Base-by-base conservation (phyloP, 2,888 invertebrate species). In the Eupithecia inturbata region DNA sequence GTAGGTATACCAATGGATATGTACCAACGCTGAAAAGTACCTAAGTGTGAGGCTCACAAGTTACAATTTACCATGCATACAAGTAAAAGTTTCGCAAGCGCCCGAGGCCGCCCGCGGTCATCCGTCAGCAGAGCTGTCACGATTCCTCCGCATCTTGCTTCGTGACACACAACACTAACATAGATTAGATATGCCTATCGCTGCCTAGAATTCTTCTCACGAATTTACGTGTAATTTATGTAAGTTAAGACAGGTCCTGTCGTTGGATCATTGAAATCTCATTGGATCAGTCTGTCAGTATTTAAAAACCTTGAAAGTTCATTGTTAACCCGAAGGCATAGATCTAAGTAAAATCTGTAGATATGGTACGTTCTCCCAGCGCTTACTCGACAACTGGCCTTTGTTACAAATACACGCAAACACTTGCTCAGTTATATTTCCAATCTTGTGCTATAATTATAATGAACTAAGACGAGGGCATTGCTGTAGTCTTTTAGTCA, bases 51-150 rank as follows among this genome's bases (percentile, higher is more conserved):
- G 87, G 82, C 87, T 87, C 84, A 64, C 10, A 66, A 83, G 86
- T 74, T 76, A 77, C 31, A 62, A 33, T 64, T 36, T 33, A 33
- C 3, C n/a, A 90, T 91, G 89, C 87, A 84, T 84, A 86, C 85
- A 85, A 83, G 82, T n/a, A 33, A n/a, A 53, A 12, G 86, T 93
- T 89, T 91, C 87, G 92, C 91, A 93, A 93, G 77, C 83, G 71
- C 81, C 82, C 90, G 92, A 92, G 92, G 92, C 87, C 90, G n/a
- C 2, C 28, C 62, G 62, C 31, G 88, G 85, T 84, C 88, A 84
- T 89, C 89, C 88, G 87, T 85, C 88, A 83, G 87, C 49, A 26
- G 49, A 82, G 85, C 81, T 88, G 88, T 91, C 93, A 91, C 92
- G 92, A 92, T 86, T 87, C 85, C 83, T 86, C 83, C 79, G 82